Percentiles rank a stretch among this genome's conserved stretches.
phyloP scores from a whole-genome alignment of 2,797 vertebrate genomes.

The Otolemur crassicaudatus region DNA sequence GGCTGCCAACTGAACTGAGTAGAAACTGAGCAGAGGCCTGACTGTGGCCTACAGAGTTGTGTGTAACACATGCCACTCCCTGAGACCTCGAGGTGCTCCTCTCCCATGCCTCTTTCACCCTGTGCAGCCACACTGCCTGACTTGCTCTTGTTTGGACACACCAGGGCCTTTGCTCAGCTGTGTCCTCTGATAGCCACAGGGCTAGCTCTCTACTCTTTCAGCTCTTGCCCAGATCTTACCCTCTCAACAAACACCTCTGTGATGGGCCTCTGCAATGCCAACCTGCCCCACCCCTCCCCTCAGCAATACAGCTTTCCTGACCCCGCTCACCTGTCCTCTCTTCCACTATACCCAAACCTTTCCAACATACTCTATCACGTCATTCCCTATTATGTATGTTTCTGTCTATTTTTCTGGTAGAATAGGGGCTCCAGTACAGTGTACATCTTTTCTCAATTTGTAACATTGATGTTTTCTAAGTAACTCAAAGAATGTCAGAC shows the following conservation, averaged over 20 bases:
- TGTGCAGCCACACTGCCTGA: not conserved
- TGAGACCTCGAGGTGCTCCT: not conserved
- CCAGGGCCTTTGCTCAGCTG: not conserved
- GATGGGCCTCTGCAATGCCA: not conserved
- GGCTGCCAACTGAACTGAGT: not conserved
- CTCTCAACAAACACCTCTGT: too few relatives aligned
- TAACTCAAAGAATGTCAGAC: not conserved
- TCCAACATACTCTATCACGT: not conserved
- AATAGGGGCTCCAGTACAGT: not conserved
- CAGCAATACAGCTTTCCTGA: not conserved
- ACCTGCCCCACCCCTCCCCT: not conserved
- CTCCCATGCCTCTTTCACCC: not conserved
- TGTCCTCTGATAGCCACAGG: not conserved
- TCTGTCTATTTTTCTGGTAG: not conserved
- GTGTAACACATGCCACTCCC: accelerated
- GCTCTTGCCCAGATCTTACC: not conserved
- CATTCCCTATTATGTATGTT: not conserved
- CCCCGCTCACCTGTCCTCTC: not conserved
- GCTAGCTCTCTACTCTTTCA: not conserved
- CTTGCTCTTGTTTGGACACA: not conserved
- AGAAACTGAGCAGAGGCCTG: not conserved
- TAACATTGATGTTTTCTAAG: not conserved
- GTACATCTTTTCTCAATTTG: not conserved
- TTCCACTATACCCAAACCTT: not conserved
- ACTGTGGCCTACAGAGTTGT: not conserved